Percentiles rank a stretch among this genome's conserved stretches.
phyloP scores from a whole-genome alignment of 2,888 invertebrate species.

The Penaeus monodon region DNA sequence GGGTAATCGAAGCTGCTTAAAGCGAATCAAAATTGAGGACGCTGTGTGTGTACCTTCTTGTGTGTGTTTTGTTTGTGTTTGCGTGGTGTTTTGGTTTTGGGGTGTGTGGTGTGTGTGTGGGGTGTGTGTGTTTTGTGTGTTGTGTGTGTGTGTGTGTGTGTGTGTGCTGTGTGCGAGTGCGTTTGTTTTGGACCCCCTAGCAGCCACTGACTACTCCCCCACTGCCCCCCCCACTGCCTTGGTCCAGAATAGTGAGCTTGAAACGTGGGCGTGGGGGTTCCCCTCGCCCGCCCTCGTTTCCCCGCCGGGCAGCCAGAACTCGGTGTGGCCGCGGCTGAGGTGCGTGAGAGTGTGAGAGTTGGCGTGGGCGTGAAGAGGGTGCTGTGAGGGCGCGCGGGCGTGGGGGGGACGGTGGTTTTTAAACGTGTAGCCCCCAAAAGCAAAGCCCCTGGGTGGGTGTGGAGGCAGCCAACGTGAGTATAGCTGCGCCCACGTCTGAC shows the following conservation, averaged over 20 bases:
- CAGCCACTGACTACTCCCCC: too few species aligned
- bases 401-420: conserved; percentile 71
- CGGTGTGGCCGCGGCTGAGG: conserved; percentile 40
- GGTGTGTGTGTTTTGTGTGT: too few species aligned
- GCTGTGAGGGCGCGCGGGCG: conserved; percentile 33
- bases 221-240: conserved; percentile 28
- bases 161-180: too few species aligned
- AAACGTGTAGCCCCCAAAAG: conserved; percentile 86
- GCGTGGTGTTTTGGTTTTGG: too few species aligned
- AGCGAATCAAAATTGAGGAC: too few species aligned
- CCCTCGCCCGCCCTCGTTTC: conserved; percentile 51
- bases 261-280: conserved; percentile 35
- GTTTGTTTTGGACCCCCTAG: too few species aligned
- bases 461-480: conserved; percentile 87
- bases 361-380: conserved; percentile 47
- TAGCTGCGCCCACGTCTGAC: conserved; percentile 32
- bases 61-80: too few species aligned
- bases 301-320: conserved; percentile 56
- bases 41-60: too few species aligned
- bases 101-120: too few species aligned
- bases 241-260: conserved; percentile 45
- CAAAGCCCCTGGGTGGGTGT: conserved; percentile 84
- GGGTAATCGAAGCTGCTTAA: too few species aligned
- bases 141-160: too few species aligned
- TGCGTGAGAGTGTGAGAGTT: conserved; percentile 48